Evolutionary conservation across 2,888 invertebrate species (phyloP), one percentile per base, ranked within the genome.

Genomic region (Ditula angustiorana): DNA sequence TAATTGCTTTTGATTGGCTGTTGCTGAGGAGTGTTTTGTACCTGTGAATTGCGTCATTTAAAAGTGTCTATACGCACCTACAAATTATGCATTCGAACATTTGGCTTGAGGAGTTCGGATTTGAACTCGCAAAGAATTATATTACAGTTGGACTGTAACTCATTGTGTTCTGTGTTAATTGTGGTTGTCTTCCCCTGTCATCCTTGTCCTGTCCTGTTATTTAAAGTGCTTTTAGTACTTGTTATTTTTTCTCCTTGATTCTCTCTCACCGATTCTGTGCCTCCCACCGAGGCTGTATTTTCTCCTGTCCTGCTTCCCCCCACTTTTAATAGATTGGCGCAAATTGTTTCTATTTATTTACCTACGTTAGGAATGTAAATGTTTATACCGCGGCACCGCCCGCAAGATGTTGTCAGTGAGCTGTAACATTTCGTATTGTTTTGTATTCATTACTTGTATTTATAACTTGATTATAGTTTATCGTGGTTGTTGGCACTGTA

Each of bases 401-500:
- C 41, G 44, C 56, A 80, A 76, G 56, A 35, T 61, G 60, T 65
- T 67, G 58, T 67, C 44, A 30, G 44, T 60, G 16, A 53, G 37
- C 41, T 67, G 74, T 83, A 79, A 82, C 82, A 80, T 82, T 86
- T 86, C 85, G 85, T 88, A 88, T 87, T 88, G 84, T 88, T 87
- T 90, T 85, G 79, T 85, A 85, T 86, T 82, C 74, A 83, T 83
- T 86, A 82, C 64, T 82, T 80, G 78, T 79, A 86, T 84, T 88
- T 88, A 76, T 87, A 88, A 83, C 85, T 85, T 89, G 85, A 83
- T 82, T 81, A 88, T 87, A 90, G 87, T 91, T 87, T 90, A 89
- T 90, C 78, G 83, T 83, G 86, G 88, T 89, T 87, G 92, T 91
- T 90, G 88, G 86, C 82, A 87, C 81, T 84, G 85, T 89, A 90